These are phyloP conservation scores for Paramacrobiotus metropolitanus DNA, from an alignment of 1,140 invertebrate species.

Conservation along the genomic window DNA sequence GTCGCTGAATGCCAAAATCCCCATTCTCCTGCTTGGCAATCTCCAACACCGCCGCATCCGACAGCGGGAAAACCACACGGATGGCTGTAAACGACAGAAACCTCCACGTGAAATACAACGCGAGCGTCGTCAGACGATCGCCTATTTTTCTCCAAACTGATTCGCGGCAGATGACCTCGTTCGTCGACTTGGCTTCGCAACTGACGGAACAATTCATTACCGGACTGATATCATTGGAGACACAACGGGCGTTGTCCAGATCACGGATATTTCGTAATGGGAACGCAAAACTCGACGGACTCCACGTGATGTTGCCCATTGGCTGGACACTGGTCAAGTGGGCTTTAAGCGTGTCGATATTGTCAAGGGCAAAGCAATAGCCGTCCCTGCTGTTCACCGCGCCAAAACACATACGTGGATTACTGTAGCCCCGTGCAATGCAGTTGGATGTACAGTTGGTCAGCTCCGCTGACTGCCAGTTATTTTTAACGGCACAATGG, in stretches of 20 bases:
- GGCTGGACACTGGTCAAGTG: too few relatives aligned
- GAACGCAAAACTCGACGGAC: neutral
- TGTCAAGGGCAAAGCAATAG: neutral
- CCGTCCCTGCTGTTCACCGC: neutral
- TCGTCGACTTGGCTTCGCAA: neutral
- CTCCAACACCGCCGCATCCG: neutral
- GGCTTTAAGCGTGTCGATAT: neutral
- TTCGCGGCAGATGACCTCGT: neutral
- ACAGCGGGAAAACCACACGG: neutral
- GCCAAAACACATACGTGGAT: neutral
- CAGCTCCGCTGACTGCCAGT: neutral
- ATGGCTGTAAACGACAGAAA: neutral
- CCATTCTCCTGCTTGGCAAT: neutral
- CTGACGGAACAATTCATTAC: neutral
- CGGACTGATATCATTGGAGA: neutral
- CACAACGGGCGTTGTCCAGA: neutral
- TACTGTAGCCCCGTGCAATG: neutral
- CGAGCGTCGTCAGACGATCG: neutral
- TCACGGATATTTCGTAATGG: neutral
- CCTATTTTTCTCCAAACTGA: neutral
- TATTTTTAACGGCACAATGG: too few relatives aligned
- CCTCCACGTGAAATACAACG: neutral
- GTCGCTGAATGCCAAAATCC: constrained; percentile 1
- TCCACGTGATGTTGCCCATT: neutral
- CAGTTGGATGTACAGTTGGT: neutral